Evolutionary conservation across 2,797 vertebrate species (phyloP), one percentile per base, ranked within the genome.

Genomic region (Loris lydekkerianus): DNA sequence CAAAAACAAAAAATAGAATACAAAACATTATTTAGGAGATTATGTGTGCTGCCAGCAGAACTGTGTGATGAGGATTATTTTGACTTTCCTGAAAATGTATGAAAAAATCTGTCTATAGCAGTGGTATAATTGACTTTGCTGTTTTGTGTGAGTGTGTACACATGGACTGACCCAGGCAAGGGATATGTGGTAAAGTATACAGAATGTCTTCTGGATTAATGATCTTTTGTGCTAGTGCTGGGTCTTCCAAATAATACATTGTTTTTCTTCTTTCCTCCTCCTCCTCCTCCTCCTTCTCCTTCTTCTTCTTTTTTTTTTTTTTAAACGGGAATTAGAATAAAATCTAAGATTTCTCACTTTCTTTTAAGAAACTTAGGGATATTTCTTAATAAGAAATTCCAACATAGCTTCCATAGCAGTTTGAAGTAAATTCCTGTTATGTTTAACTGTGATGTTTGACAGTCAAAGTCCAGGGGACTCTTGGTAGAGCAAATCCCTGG

Each of bases 321-420:
- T n/a, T 8, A 67, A 67, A 27, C 3, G 69, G 60, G 21, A 84
- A 70, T 95, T 90, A 49, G 75, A 91, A 56, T 72, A 77, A 86
- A 77, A 81, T 76, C 53, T 63, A 29, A 78, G 27, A 46, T 23
- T 73, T 83, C 40, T 81, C 34, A 78, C 43, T n/a, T 84, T 88
- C n/a, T 60, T 34, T 87, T 60, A 34, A 40, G n/a, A 65, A 89
- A 94, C 25, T 40, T 76, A 56, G 18, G 14, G 18, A 7, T 53
- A 58, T 43, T 56, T 91, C 60, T 85, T 56, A 78, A 43, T 43
- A 89, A 92, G 89, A 84, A 58, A 40, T 72, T 91, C 25, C 89
- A 86, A 63, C 34, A 21, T 3, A 58, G 11, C 29, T 60, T 40
- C 21, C 18, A 21, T n/a, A 61, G 58, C 7, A n/a, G 21, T 23